These are phyloP conservation scores for Nothura maculosa DNA, from an alignment of 2,797 vertebrate genomes.

Conservation along the genomic window DNA sequence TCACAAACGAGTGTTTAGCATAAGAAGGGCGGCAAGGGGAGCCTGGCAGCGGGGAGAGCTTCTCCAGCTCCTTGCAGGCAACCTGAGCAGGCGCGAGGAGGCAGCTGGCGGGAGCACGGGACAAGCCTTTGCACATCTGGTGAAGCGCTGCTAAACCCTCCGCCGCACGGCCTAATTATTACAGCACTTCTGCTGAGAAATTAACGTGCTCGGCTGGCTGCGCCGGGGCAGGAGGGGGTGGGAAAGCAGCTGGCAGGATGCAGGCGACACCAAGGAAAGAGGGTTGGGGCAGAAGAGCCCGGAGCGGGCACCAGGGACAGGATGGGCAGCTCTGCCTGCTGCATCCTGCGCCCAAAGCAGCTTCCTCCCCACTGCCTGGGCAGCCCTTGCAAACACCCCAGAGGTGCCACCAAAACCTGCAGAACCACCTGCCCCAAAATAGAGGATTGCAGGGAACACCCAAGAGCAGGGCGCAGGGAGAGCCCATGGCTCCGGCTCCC, in stretches of 20 bases:
- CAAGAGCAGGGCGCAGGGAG: not conserved
- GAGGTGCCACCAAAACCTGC: not conserved
- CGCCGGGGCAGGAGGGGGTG: slow-evolving; percentile 65
- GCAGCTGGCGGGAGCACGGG: slow-evolving; percentile 75
- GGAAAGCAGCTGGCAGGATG: slow-evolving; percentile 66
- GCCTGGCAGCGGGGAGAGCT: slow-evolving; percentile 52
- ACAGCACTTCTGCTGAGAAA: slow-evolving; percentile 93
- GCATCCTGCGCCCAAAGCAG: not conserved
- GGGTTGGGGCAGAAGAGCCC: not conserved
- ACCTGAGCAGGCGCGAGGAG: slow-evolving; percentile 70
- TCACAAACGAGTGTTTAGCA: slow-evolving; percentile 77
- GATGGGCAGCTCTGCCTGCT: not conserved
- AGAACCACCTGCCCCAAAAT: fast-evolving
- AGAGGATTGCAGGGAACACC: not conserved
- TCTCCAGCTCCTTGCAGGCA: slow-evolving; percentile 65
- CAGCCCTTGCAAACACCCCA: not conserved
- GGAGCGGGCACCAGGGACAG: not conserved
- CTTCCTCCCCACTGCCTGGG: not conserved
- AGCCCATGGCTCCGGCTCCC: not conserved
- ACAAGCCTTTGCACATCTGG: slow-evolving; percentile 94
- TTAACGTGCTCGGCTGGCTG: slow-evolving; percentile 87
- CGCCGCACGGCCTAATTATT: slow-evolving; percentile 88
- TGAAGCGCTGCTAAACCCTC: slow-evolving; percentile 87
- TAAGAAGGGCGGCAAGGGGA: slow-evolving; percentile 71
- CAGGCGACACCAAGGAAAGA: slow-evolving; percentile 47